Evolutionary conservation across 2,888 invertebrate genomes (phyloP).

Genomic region (Coenonympha glycerion): DNA sequence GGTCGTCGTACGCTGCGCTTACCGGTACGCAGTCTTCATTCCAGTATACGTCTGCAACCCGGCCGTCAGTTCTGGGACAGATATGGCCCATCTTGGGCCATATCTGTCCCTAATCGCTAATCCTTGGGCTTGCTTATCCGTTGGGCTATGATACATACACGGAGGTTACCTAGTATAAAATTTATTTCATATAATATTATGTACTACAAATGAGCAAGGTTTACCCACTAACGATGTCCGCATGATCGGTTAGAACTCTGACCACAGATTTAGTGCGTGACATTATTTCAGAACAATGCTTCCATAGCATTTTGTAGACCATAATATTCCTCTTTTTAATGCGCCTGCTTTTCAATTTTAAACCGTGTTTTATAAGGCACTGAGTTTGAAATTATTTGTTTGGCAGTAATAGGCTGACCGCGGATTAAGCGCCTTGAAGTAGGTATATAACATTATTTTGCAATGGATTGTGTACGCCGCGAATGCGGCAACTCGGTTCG

Average conservation of each 20-base stretch:
- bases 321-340: slow-evolving; percentile 8
- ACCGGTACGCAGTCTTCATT: no score
- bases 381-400: slow-evolving; percentile 10
- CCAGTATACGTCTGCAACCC: no score
- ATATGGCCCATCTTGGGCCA: no score
- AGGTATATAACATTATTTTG: slow-evolving; percentile 24
- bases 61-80: no score
- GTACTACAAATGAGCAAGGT: slow-evolving; percentile 16
- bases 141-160: no score
- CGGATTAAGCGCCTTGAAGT: slow-evolving; percentile 24
- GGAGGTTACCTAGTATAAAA: no score
- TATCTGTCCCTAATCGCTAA: no score
- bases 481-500: slow-evolving; percentile 11
- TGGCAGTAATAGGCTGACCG: slow-evolving; percentile 7
- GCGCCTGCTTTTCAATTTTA: background rate
- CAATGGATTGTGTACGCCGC: slow-evolving; percentile 18
- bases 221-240: slow-evolving; percentile 21
- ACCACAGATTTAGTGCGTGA: slow-evolving; percentile 23
- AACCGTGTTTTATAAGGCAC: background rate
- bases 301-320: slow-evolving; percentile 14
- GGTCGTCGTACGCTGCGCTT: no score
- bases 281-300: slow-evolving; percentile 19
- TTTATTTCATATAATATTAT: slow-evolving; percentile 10
- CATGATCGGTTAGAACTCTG: slow-evolving; percentile 21
- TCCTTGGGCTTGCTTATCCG: no score